Evolutionary conservation across 2,888 invertebrate genomes (phyloP).

Genomic region (Erebia epiphron): DNA sequence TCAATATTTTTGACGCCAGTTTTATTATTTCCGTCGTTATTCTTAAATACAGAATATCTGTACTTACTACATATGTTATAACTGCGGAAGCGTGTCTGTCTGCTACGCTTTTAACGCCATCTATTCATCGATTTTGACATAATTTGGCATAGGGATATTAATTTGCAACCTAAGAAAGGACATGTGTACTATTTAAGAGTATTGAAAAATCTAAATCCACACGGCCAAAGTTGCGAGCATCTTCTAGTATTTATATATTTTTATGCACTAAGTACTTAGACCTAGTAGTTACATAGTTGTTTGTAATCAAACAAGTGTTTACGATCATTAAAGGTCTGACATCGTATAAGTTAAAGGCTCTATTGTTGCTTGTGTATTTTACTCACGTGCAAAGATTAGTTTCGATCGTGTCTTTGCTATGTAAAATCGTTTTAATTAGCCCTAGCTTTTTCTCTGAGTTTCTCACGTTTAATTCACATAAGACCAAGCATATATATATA

Average conservation of each 20-base stretch:
- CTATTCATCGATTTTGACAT: too few relatives aligned
- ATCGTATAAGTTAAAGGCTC: conserved; percentile 8
- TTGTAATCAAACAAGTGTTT: conserved; percentile 13
- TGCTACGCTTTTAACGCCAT: too few relatives aligned
- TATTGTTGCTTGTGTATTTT: conserved; percentile 20
- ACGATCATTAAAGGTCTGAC: conserved; percentile 13
- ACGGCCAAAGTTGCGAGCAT: too few relatives aligned
- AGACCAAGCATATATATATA: not conserved
- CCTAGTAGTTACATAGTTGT: not conserved
- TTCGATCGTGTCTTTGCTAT: conserved; percentile 14
- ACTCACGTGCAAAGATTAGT: conserved; percentile 21
- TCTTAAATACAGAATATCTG: too few relatives aligned
- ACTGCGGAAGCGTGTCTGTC: too few relatives aligned
- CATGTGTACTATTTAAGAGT: too few relatives aligned
- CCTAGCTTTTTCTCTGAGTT: conserved; percentile 15
- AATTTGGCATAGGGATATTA: too few relatives aligned
- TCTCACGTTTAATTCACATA: conserved; percentile 23
- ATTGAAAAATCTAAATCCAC: too few relatives aligned
- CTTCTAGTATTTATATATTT: not conserved
- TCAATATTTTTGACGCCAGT: too few relatives aligned
- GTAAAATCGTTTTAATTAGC: conserved; percentile 24
- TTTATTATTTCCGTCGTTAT: too few relatives aligned
- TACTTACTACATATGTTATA: too few relatives aligned
- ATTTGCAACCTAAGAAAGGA: too few relatives aligned
- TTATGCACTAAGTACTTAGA: not conserved